Evolutionary conservation across 2,888 invertebrate species (phyloP), one percentile per base, ranked within the genome.

Genomic region (Petrolisthes manimaculis): DNA sequence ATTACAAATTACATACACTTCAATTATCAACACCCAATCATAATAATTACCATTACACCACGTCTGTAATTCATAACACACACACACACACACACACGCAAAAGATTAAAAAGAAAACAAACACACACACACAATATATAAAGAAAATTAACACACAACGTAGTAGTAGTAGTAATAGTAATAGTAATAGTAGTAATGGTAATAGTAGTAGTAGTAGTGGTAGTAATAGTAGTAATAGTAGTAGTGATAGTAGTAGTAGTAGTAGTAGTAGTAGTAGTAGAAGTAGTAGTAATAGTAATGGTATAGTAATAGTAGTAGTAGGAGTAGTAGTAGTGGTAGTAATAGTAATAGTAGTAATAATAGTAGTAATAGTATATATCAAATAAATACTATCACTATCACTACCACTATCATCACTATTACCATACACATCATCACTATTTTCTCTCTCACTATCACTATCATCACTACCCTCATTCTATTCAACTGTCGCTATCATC

Each of bases 111-210:
- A n/a, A n/a, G n/a, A n/a, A n/a, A 67, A n/a, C n/a, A n/a, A n/a
- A n/a, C 67, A 67, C 67, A 67, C 67, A 12, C 67, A 67, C 8
- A 67, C 67, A 12, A 67, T 12, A 67, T 12, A 67, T 67, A n/a
- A n/a, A 18, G 67, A n/a, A 67, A n/a, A 67, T 67, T 18, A 67
- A 67, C 67, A 67, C 67, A 67, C n/a, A 18, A 67, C 67, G 67
- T 67, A 67, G 67, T n/a, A n/a, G n/a, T 67, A 67, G 67, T 67
- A 67, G 67, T 67, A 67, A n/a, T 67, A 67, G 67, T 67, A 67
- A n/a, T 67, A 67, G 67, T 67, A 67, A n/a, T 67, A 67, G 67
- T 67, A 67, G 67, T 67, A 67, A n/a, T 67, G n/a, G 67, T 67
- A 67, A n/a, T 67, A 67, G 67, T 67, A 67, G 67, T 67, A 67